phyloP scores from a whole-genome alignment of 1,140 invertebrate genomes.

The Maniola jurtina region DNA sequence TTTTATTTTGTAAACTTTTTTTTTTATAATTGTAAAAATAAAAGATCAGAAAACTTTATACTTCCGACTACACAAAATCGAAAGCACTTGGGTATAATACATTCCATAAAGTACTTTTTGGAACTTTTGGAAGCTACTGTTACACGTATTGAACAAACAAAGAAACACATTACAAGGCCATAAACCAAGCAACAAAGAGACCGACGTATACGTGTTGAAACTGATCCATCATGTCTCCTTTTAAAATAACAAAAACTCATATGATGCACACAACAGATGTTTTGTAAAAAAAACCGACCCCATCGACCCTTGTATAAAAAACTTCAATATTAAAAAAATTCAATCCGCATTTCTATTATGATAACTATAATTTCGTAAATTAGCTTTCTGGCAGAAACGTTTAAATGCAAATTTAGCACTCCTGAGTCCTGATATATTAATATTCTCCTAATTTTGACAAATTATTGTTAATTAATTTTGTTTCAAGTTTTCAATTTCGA shows the following conservation, averaged over 20 bases:
- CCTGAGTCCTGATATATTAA: conserved; percentile 61
- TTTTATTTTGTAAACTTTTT: too few relatives aligned
- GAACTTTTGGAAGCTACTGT: conserved; percentile 57
- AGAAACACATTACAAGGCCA: conserved; percentile 77
- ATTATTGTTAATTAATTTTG: conserved; percentile 53
- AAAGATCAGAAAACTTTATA: not conserved
- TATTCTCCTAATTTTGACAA: conserved; percentile 64
- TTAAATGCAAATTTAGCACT: conserved; percentile 71
- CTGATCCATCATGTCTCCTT: conserved; percentile 78
- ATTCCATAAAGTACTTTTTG: conserved; percentile 33
- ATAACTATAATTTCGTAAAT: conserved; percentile 68
- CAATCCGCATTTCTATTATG: conserved; percentile 66
- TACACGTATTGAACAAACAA: conserved; percentile 75
- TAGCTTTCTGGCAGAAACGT: conserved; percentile 57
- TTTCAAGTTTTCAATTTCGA: conserved; percentile 17
- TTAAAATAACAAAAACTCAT: conserved; percentile 76
- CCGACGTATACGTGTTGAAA: conserved; percentile 76
- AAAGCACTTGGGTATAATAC: too few relatives aligned
- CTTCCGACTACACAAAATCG: not conserved
- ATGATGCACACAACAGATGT: conserved; percentile 75
- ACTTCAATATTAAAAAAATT: conserved; percentile 43
- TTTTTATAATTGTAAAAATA: too few relatives aligned
- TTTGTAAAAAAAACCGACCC: conserved; percentile 73
- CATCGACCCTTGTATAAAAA: conserved; percentile 43
- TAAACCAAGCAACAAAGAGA: conserved; percentile 74